These are phyloP conservation scores for Barnardius zonarius DNA, from an alignment of 2,113 vertebrate genomes.

Conservation along the genomic window DNA sequence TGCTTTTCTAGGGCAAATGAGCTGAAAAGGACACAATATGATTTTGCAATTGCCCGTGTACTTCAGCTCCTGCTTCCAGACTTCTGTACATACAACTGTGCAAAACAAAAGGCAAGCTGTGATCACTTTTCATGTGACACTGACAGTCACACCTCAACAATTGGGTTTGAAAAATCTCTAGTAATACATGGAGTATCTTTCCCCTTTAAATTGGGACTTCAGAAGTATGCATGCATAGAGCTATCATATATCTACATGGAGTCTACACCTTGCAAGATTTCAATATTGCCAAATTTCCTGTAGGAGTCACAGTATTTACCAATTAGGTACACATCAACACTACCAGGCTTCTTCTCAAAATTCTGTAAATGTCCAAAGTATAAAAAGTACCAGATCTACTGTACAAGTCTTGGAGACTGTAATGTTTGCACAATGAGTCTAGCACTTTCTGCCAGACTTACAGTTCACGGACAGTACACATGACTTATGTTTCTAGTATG, in stretches of 20 bases:
- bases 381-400: neutral
- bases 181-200: neutral
- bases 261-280: neutral
- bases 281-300: neutral
- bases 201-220: neutral
- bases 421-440: accelerated
- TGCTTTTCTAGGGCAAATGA: neutral
- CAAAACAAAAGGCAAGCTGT: neutral
- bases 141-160: neutral
- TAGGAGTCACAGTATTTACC: neutral
- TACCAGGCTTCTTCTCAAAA: neutral
- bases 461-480: neutral
- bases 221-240: neutral
- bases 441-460: neutral
- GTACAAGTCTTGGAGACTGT: neutral
- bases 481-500: neutral
- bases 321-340: neutral
- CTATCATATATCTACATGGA: neutral
- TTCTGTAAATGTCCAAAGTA: neutral
- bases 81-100: neutral
- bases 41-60: neutral
- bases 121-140: neutral
- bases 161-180: neutral
- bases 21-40: neutral
- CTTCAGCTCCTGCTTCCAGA: neutral